Base-by-base conservation (phyloP, 2,113 vertebrate genomes). In the Emydura subglobosa region DNA sequence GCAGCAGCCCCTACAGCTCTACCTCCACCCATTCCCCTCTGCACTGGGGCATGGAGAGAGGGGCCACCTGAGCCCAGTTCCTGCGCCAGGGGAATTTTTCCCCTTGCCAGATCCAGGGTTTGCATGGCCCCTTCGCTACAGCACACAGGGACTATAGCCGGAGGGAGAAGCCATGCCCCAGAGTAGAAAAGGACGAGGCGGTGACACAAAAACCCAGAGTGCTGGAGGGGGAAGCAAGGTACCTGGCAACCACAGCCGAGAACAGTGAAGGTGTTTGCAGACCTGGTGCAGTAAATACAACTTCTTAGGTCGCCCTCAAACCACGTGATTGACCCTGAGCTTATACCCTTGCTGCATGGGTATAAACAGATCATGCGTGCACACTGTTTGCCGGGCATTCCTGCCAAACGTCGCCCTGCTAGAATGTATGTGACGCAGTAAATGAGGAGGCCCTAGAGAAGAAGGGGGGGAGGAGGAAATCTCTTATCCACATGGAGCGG, bases 391-490 rank as follows among this genome's bases (percentile, higher is more conserved):
- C 3, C 12, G 6, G 72, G 72, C 44, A 21, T 76, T 78, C 44
- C 47, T 47, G 42, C 24, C 74, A 25, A 78, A 29, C 25, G 24
- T 25, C 24, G 2, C 42, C 74, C 42, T 27, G 24, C 74, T 78
- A 47, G 39, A 25, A 47, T 16, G 6, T 21, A 47, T 12, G 10
- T 59, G 24, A 29, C 57, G 47, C 24, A 1, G 42, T 78, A 47
- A 47, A 47, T 25, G 16, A 27, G 42, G 42, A 7, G 9, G 12
- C 7, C 24, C 3, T 27, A 14, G 4, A 25, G 74, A 44, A 76
- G 42, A 27, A 27, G 11, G 13, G 10, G 6, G 7, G 9, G 19
- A 17, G 1, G 7, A 9, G 14, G 9, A 1, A 21, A 31, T 31
- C 31, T 39, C 8, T 47, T 22, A 78, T 44, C 42, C 74, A 27